Evolutionary conservation across 1,140 invertebrate genomes (phyloP).

Genomic region (Leptinotarsa lineolata): DNA sequence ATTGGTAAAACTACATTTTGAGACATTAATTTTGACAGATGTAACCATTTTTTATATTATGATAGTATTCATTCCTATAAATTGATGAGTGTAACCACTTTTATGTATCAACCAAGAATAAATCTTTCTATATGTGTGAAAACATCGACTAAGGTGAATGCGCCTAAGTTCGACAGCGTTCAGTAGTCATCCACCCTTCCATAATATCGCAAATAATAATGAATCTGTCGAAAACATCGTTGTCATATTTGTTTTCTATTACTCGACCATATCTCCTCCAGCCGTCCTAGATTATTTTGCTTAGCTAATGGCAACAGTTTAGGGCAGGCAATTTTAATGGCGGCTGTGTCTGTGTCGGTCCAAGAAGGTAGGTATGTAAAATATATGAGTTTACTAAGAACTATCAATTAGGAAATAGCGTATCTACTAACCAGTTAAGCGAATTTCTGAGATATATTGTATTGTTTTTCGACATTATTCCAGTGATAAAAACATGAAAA

Average conservation of each 20-base stretch:
- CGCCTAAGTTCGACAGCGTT: neutral
- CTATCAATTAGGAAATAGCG: no score
- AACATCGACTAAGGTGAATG: neutral
- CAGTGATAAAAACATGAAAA: neutral
- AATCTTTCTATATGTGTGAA: no score
- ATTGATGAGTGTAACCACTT: no score
- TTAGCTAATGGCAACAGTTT: neutral
- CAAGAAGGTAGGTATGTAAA: no score
- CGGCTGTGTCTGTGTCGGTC: no score
- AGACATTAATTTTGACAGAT: no score
- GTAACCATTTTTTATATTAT: no score
- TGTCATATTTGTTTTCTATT: neutral
- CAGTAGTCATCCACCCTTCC: neutral
- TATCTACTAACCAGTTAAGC: no score
- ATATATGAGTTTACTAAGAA: no score
- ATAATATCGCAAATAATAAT: conserved; percentile 1
- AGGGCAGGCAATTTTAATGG: neutral
- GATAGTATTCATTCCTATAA: no score
- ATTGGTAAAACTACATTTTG: no score
- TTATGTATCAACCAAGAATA: no score
- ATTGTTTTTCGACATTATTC: neutral
- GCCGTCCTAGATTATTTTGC: neutral
- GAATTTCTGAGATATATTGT: neutral
- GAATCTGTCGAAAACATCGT: neutral
- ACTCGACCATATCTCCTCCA: neutral